Base-by-base conservation (phyloP, 2,113 vertebrate species). In the Desmodus rotundus region DNA sequence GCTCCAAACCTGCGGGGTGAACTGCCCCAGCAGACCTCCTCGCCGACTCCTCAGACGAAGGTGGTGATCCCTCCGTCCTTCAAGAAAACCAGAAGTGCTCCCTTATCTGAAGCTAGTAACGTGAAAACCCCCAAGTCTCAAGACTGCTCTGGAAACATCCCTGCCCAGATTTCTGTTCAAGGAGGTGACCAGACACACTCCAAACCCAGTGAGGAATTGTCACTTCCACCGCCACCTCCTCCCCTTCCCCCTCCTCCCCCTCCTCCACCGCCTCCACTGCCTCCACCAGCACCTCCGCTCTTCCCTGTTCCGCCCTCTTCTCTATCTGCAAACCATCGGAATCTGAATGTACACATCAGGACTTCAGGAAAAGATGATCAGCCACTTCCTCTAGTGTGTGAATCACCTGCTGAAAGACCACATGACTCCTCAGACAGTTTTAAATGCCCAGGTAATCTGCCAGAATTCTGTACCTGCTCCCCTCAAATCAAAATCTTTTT, bases 361-460 rank as follows among this genome's bases (percentile, higher is more conserved):
- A 33, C 72, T 12, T 14, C 17, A 7, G 20, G 77, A 36, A n/a
- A 73, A 61, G 89, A 96, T 20, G 98, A 98, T 63, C 82, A 97
- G 38, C 98, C 99, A 0, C 98, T 97, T 96, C 96, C 98, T 52
- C 98, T 98, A 19, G 84, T 97, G 77, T 98, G 97, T 17, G 96
- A 98, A 3, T 96, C 67, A 15, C 78, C 47, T 22, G 36, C 89
- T 72, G 86, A 92, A 70, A 95, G 77, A 97, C 90, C 74, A 52
- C 3, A 41, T 96, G 98, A 98, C 65, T 96, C 97, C 43, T 93
- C 98, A 95, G 98, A 96, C 96, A 98, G 87, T 28, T 97, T 84
- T 91, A 98, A 98, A 92, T 98, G 98, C 80, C 94, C 99, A 98
- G 99, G 99, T 99, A 98, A 99, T 93, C 56, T 8, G 0, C 65